Evolutionary conservation across 2,797 vertebrate species (phyloP).

Genomic region (Xiphophorus birchmanni): DNA sequence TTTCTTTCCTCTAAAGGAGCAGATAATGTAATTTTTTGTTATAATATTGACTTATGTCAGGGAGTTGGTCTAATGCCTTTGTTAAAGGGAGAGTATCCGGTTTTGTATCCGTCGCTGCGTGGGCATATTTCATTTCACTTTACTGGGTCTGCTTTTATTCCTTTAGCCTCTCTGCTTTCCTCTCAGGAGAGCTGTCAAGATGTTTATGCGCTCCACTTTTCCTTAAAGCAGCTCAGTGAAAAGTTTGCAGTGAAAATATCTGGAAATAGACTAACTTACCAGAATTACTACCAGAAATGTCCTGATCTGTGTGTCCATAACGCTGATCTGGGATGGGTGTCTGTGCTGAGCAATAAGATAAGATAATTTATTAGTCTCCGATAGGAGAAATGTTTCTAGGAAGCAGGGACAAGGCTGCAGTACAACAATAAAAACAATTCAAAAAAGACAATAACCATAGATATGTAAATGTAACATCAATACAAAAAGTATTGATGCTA

Average conservation of each 20-base stretch:
- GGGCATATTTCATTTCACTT: neutral
- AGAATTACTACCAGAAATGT: neutral
- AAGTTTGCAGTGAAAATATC: neutral
- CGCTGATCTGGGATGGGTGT: neutral
- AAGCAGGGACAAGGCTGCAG: no score
- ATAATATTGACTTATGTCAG: constrained; percentile 34
- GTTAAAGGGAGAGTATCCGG: neutral
- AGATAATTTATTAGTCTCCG: no score
- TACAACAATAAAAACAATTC: no score
- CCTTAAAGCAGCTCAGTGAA: neutral
- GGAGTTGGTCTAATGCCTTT: neutral
- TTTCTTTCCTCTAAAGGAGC: constrained; percentile 37
- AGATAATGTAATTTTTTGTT: constrained; percentile 46
- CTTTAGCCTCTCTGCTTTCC: neutral
- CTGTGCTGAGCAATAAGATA: neutral
- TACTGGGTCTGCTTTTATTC: neutral
- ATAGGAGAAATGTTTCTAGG: no score
- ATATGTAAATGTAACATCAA: no score
- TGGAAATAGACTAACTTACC: accelerated
- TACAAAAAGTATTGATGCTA: neutral
- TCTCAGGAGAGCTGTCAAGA: neutral
- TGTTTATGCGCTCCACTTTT: neutral
- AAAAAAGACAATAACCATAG: no score
- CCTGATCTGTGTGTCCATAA: neutral
- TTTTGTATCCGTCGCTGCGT: neutral